Percentiles rank a stretch among this genome's conserved stretches.
Evolutionary conservation across 2,797 vertebrate species (phyloP).

Genomic region (Triplophysa bombifrons): DNA sequence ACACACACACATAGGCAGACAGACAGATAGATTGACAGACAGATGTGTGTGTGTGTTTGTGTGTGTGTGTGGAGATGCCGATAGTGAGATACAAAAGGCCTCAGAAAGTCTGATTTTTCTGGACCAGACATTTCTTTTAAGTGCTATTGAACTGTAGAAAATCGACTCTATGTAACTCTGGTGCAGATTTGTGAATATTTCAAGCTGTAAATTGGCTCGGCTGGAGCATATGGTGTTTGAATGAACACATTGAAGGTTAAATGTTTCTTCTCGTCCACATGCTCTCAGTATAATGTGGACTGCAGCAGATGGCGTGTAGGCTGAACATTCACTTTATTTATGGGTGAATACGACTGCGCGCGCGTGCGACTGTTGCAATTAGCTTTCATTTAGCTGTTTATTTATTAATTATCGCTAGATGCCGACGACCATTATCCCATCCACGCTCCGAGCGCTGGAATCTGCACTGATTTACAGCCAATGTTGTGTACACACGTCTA

Average conservation of each 20-base stretch:
- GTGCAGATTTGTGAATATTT: slow-evolving; percentile 38
- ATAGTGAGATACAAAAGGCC: neutral
- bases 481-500: neutral
- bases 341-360: slow-evolving; percentile 49
- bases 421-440: slow-evolving; percentile 41
- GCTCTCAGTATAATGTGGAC: slow-evolving; percentile 54
- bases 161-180: neutral
- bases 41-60: neutral
- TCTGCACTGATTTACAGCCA: neutral
- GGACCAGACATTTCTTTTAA: neutral
- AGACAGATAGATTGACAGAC: too few relatives aligned
- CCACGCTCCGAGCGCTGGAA: neutral
- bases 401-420: slow-evolving; percentile 58
- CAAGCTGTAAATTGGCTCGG: slow-evolving; percentile 26
- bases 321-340: slow-evolving; percentile 58
- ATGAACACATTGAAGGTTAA: slow-evolving; percentile 60
- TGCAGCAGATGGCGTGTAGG: slow-evolving; percentile 63
- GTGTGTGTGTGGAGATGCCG: slow-evolving; percentile 27
- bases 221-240: slow-evolving; percentile 45
- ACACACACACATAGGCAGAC: too few relatives aligned
- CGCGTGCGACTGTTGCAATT: slow-evolving; percentile 39
- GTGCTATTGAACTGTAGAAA: slow-evolving; percentile 12
- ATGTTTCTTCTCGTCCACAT: slow-evolving; percentile 57
- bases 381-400: slow-evolving; percentile 44
- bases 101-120: neutral